Conservation (phyloP, 2,113 vertebrate species). For the Eulacestoma nigropectus region DNA sequence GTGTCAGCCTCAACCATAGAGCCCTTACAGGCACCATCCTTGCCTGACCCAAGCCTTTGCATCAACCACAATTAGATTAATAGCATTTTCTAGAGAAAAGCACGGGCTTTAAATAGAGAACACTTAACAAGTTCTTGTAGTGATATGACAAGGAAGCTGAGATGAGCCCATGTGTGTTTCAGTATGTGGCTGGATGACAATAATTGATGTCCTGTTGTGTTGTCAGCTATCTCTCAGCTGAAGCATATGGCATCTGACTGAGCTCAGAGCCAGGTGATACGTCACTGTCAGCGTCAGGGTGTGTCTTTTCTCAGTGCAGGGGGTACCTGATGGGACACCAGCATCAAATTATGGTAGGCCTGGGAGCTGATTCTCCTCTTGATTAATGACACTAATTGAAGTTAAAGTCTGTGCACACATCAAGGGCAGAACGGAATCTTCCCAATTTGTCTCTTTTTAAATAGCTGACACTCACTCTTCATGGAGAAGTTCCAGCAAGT, state of each 20-base stretch:
- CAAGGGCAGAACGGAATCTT: slow-evolving; percentile 16
- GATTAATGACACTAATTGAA: slow-evolving; percentile 59
- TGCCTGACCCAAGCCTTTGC: background rate
- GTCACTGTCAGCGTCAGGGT: background rate
- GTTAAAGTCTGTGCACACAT: background rate
- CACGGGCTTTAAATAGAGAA: background rate
- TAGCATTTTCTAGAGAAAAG: background rate
- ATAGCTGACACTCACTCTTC: background rate
- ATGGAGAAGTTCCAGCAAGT: background rate
- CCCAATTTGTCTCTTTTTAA: background rate
- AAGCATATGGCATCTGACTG: slow-evolving; percentile 36
- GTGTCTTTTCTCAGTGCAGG: background rate
- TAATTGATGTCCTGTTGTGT: slow-evolving; percentile 37
- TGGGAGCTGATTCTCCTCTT: background rate
- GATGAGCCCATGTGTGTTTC: background rate
- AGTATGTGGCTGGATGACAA: background rate
- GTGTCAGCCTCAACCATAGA: background rate
- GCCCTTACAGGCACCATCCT: background rate
- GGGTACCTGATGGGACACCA: background rate
- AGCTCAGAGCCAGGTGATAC: background rate
- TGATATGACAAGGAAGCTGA: background rate
- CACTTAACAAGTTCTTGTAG: background rate
- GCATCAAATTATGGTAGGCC: background rate
- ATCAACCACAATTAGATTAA: background rate
- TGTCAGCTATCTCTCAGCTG: slow-evolving; percentile 30